Percentiles rank a stretch among this genome's conserved stretches.
phyloP scores from a whole-genome alignment of 1,140 invertebrate genomes.

The Camponotus pennsylvanicus region DNA sequence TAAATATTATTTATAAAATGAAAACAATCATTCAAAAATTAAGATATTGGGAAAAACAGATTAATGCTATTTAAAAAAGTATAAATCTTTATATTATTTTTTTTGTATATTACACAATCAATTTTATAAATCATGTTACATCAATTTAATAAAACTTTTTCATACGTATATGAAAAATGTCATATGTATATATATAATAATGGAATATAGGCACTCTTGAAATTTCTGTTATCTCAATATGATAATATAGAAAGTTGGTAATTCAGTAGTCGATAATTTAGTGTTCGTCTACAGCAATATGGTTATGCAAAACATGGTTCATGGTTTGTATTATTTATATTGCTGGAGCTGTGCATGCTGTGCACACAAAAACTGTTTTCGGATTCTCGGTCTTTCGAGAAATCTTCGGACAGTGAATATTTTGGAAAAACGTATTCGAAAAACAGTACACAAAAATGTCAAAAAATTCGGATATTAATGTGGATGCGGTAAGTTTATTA shows the following conservation, averaged over 20 bases:
- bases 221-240: background rate
- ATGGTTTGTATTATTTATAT: background rate
- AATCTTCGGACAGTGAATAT: slow-evolving; percentile 48
- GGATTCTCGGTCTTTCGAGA: slow-evolving; percentile 55
- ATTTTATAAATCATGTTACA: background rate
- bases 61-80: background rate
- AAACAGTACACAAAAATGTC: slow-evolving; percentile 64
- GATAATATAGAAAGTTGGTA: slow-evolving; percentile 35
- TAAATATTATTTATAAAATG: background rate
- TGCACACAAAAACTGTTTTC: too few species aligned
- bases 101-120: background rate
- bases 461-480: slow-evolving; percentile 22
- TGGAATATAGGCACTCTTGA: background rate
- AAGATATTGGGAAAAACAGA: background rate
- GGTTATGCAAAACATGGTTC: background rate
- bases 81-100: background rate
- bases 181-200: background rate
- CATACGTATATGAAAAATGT: background rate
- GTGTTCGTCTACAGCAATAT: background rate
- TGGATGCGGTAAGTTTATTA: slow-evolving; percentile 56
- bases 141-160: background rate
- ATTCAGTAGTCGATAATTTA: background rate
- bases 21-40: background rate
- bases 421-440: slow-evolving; percentile 28
- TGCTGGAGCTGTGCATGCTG: too few species aligned